These are phyloP conservation scores for Scomberomorus guttatus DNA, from an alignment of 2,797 vertebrate genomes.

Conservation along the genomic window DNA sequence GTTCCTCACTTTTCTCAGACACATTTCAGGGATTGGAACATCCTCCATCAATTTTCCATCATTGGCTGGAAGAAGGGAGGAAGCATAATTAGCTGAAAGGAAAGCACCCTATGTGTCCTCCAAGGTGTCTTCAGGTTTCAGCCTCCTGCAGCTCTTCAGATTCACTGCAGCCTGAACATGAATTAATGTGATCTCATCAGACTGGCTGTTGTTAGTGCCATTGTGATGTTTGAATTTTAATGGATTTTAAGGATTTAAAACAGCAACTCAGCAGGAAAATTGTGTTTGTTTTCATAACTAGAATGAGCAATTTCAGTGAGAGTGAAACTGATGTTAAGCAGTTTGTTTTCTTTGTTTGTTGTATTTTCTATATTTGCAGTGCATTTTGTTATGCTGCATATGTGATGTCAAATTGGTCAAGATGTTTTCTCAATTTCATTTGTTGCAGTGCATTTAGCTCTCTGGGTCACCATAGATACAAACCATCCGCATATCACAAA, in stretches of 20 bases:
- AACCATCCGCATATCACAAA: not conserved
- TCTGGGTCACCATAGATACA: too few relatives aligned
- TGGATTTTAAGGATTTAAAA: too few relatives aligned
- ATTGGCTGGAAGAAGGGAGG: constrained; percentile 20
- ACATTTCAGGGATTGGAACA: not conserved
- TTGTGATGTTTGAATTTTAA: not conserved
- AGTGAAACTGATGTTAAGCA: too few relatives aligned
- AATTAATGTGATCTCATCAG: constrained; percentile 1
- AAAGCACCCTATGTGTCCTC: constrained; percentile 27
- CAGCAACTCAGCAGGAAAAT: too few relatives aligned
- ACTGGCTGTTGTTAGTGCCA: not conserved
- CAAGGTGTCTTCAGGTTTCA: constrained; percentile 40
- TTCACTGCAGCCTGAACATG: constrained; percentile 1
- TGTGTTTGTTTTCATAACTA: too few relatives aligned
- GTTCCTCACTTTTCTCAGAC: not conserved
- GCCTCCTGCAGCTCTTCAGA: constrained; percentile 49
- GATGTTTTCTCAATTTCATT: not conserved
- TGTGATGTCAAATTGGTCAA: not conserved
- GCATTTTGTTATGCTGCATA: not conserved
- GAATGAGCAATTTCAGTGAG: too few relatives aligned
- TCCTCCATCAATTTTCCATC: not conserved
- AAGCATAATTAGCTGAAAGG: constrained; percentile 37
- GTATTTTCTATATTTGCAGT: too few relatives aligned
- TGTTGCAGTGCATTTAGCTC: not conserved
- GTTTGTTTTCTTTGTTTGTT: too few relatives aligned